phyloP scores from a whole-genome alignment of 2,888 invertebrate genomes.

The Meiosimyza platycephala region DNA sequence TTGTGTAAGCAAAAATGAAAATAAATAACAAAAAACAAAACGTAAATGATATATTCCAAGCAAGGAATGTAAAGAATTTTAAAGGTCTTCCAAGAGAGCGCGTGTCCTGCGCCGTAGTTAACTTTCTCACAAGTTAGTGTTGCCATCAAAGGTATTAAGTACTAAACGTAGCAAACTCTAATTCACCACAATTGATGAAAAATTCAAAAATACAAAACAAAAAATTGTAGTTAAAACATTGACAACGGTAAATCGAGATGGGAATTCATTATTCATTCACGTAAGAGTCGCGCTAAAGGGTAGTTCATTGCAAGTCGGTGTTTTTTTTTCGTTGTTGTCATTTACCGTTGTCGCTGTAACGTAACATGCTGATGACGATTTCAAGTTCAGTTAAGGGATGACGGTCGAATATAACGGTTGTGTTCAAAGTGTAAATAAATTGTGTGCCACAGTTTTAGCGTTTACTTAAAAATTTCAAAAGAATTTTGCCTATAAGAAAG shows the following conservation, averaged over 20 bases:
- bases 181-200: slow-evolving; percentile 34
- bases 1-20: not conserved
- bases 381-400: slow-evolving; percentile 46
- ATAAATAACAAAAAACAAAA: slow-evolving; percentile 54
- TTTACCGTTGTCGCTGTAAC: slow-evolving; percentile 1
- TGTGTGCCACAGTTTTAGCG: not conserved
- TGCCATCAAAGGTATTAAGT: slow-evolving; percentile 7
- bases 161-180: not conserved
- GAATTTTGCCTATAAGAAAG: not conserved
- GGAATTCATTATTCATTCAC: slow-evolving; percentile 34
- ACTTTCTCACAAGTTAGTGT: slow-evolving; percentile 26
- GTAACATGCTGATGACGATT: slow-evolving; percentile 17
- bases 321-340: not conserved
- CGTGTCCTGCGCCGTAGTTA: slow-evolving; percentile 34
- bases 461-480: not conserved
- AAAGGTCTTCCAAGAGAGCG: not conserved
- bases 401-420: slow-evolving; percentile 41
- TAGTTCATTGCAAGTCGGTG: not conserved
- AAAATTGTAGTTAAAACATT: not conserved
- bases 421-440: slow-evolving; percentile 14
- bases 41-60: slow-evolving; percentile 54
- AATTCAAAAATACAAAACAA: not conserved
- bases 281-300: slow-evolving; percentile 30
- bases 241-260: not conserved
- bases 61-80: slow-evolving; percentile 47